A percentile compares a stretch with the other conserved stretches of the same genome.
Conservation (phyloP, 1,140 invertebrate species). For the Schmidtea mediterranea region DNA sequence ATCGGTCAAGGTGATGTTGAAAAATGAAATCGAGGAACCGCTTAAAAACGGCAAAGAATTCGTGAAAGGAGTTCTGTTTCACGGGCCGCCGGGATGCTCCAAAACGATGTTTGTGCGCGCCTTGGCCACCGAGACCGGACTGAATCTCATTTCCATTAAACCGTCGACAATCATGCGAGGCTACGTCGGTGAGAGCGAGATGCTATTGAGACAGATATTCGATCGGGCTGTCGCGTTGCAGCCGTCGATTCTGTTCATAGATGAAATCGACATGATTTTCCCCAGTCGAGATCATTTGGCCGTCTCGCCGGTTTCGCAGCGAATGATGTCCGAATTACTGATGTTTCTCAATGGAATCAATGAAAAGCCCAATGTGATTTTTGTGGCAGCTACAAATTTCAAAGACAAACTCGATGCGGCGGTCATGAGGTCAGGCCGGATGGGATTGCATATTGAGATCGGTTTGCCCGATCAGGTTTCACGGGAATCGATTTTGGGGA, state of each 20-base stretch:
- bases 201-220: slow-evolving; percentile 74
- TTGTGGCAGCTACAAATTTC: slow-evolving; percentile 67
- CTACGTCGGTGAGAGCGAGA: slow-evolving; percentile 97
- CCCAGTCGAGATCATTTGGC: slow-evolving; percentile 26
- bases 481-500: too few species aligned
- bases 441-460: slow-evolving; percentile 30
- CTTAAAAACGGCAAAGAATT: too few species aligned
- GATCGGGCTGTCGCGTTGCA: slow-evolving; percentile 66
- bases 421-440: slow-evolving; percentile 44
- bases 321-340: slow-evolving; percentile 90
- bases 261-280: slow-evolving; percentile 87
- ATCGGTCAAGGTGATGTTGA: slow-evolving; percentile 65
- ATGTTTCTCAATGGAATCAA: slow-evolving; percentile 98
- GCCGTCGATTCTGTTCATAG: slow-evolving; percentile 97
- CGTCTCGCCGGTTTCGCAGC: slow-evolving; percentile 56
- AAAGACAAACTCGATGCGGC: slow-evolving; percentile 98
- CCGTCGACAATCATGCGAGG: slow-evolving; percentile 81
- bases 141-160: slow-evolving; percentile 88
- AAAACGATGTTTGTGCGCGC: slow-evolving; percentile 27
- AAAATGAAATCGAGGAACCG: slow-evolving; percentile 43
- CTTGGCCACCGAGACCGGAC: slow-evolving; percentile 72
- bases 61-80: background rate
- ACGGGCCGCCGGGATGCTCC: background rate
- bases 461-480: slow-evolving; percentile 62
- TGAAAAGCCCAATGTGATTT: slow-evolving; percentile 73